phyloP scores from a whole-genome alignment of 23 tunicate genomes.

The Ascidia mentula region DNA sequence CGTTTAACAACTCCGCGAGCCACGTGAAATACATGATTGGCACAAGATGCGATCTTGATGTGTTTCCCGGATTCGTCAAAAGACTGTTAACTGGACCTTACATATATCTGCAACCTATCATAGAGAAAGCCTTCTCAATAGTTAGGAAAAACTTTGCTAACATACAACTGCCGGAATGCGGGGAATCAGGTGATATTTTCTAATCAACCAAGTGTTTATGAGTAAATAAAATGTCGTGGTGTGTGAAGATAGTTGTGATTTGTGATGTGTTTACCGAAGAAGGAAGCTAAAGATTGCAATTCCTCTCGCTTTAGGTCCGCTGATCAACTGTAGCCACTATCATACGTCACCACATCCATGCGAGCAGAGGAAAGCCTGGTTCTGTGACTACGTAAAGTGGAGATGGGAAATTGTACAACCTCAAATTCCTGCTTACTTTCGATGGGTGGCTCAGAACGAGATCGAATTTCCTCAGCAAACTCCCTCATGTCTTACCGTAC shows the following conservation, averaged over 20 bases:
- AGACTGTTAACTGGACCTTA: background rate
- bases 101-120: background rate
- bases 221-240: no score
- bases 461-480: background rate
- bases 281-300: no score
- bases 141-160: background rate
- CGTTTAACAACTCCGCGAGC: background rate
- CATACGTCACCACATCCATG: background rate
- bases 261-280: no score
- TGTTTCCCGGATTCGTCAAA: background rate
- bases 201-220: no score
- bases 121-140: background rate
- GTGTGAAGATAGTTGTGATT: no score
- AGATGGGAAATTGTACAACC: background rate
- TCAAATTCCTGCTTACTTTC: background rate
- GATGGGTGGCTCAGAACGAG: background rate
- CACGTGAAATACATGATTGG: background rate
- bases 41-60: background rate
- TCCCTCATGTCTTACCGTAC: background rate
- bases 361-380: background rate
- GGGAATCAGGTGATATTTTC: no score
- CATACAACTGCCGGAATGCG: background rate
- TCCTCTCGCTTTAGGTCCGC: no score
- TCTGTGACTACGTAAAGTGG: conserved; percentile 1
- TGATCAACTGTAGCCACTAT: background rate